These are phyloP conservation scores for Aromia moschata DNA, from an alignment of 2,888 invertebrate genomes.

Conservation along the genomic window DNA sequence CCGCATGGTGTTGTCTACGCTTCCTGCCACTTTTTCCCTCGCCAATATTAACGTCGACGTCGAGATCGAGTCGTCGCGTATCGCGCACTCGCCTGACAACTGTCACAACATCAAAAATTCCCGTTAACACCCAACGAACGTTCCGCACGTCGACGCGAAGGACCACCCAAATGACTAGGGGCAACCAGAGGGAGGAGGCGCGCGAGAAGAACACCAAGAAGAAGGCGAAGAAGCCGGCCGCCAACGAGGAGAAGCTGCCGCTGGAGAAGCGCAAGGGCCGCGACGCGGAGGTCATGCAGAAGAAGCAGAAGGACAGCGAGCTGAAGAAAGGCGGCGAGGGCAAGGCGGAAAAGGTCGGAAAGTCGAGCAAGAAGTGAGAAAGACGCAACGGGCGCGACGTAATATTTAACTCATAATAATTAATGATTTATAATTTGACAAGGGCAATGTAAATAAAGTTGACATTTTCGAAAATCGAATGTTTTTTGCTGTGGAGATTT, in stretches of 20 bases:
- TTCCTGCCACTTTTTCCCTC: too few species aligned
- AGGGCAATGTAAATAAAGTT: neutral
- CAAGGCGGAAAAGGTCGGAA: slow-evolving; percentile 16
- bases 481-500: too few species aligned
- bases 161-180: slow-evolving; percentile 44
- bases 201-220: slow-evolving; percentile 41
- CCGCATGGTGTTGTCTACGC: too few species aligned
- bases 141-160: slow-evolving; percentile 5
- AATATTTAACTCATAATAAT: too few species aligned
- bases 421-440: neutral
- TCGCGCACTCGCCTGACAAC: neutral
- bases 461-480: neutral
- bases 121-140: neutral
- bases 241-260: slow-evolving; percentile 31
- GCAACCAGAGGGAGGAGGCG: slow-evolving; percentile 45
- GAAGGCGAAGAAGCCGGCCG: slow-evolving; percentile 31
- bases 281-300: slow-evolving; percentile 40
- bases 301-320: slow-evolving; percentile 39
- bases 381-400: neutral
- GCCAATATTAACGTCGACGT: neutral
- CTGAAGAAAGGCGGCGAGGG: slow-evolving; percentile 6
- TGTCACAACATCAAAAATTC: slow-evolving; percentile 19
- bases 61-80: neutral
- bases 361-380: slow-evolving; percentile 2
- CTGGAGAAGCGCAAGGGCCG: slow-evolving; percentile 41